phyloP scores from a whole-genome alignment of 2,113 vertebrate species.

The Rhodinocichla rosea region DNA sequence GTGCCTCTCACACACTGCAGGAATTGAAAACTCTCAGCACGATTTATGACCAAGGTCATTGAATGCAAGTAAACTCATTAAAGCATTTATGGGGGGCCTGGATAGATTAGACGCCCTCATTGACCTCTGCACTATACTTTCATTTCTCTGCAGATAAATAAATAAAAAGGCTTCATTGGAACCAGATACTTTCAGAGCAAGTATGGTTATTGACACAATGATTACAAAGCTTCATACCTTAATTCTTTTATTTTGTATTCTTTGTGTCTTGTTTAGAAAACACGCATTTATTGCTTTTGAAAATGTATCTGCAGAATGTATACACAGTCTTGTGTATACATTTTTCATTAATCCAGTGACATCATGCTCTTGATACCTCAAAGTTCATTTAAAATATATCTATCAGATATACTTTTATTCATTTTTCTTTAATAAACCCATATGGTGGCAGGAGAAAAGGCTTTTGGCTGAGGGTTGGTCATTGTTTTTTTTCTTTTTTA shows the following conservation, averaged over 20 bases:
- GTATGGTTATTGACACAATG: background rate
- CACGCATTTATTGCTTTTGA: background rate
- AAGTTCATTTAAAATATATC: background rate
- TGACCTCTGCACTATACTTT: background rate
- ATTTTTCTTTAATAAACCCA: conserved; percentile 29
- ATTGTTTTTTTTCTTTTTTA: background rate
- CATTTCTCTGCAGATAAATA: background rate
- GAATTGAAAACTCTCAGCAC: background rate
- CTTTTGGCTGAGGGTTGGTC: background rate
- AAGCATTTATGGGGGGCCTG: background rate
- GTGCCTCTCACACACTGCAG: background rate
- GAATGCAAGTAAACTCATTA: background rate
- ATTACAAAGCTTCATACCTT: background rate
- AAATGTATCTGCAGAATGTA: background rate
- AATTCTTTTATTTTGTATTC: background rate
- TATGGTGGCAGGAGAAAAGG: background rate
- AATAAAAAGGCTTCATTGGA: background rate
- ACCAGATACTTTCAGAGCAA: background rate
- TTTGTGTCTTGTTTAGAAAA: background rate
- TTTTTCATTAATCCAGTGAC: background rate
- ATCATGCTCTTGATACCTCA: background rate
- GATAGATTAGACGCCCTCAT: background rate
- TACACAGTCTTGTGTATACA: background rate
- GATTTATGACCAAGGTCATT: background rate
- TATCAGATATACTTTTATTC: background rate